Conservation (phyloP, 2,888 invertebrate species). For the Mesorhabditis belari region DNA sequence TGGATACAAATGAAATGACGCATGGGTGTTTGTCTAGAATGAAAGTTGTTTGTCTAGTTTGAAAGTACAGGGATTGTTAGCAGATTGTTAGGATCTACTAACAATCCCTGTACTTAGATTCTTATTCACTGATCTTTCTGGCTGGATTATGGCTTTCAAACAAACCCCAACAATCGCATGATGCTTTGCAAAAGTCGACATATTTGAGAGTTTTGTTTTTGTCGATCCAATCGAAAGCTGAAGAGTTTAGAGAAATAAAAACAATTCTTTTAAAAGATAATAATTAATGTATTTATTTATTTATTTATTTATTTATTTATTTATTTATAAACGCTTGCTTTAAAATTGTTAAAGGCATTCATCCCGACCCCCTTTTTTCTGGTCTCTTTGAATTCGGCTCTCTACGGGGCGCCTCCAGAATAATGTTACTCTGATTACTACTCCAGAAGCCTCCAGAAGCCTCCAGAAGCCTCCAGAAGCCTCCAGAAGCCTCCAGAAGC, state of each 20-base stretch:
- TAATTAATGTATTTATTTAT: neutral
- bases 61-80: no score
- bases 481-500: no score
- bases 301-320: neutral
- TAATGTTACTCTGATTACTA: no score
- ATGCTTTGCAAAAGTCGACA: slow-evolving; percentile 48
- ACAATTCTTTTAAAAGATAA: neutral
- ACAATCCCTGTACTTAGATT: no score
- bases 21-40: slow-evolving; percentile 42
- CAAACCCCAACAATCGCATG: slow-evolving; percentile 49
- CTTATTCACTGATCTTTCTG: no score
- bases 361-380: no score
- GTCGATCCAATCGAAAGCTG: slow-evolving; percentile 46
- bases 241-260: neutral
- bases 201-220: slow-evolving; percentile 47
- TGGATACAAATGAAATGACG: slow-evolving; percentile 47
- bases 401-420: no score
- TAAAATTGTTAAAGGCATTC: no score
- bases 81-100: no score
- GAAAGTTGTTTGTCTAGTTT: no score
- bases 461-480: no score
- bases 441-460: no score
- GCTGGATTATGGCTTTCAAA: slow-evolving; percentile 39
- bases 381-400: neutral
- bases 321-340: neutral